phyloP scores from a whole-genome alignment of 1,140 invertebrate genomes.

The Drosophila persimilis region DNA sequence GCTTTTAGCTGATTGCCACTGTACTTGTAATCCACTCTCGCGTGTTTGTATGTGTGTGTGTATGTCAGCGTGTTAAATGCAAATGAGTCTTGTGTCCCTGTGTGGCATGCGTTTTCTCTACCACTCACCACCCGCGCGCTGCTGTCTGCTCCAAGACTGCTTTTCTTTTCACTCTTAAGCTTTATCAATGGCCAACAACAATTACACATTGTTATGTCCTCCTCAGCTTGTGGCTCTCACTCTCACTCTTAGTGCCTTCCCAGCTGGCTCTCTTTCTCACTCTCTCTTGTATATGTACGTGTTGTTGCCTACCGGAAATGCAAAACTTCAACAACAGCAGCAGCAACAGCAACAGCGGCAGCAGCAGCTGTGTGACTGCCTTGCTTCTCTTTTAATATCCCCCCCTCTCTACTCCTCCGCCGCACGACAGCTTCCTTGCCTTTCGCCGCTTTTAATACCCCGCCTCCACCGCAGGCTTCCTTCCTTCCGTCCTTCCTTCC shows the following conservation, averaged over 20 bases:
- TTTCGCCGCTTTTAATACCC: too few species aligned
- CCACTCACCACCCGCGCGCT: too few species aligned
- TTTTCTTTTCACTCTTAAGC: constrained; percentile 56
- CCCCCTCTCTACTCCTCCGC: not conserved
- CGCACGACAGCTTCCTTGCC: not conserved
- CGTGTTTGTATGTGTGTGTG: constrained; percentile 8
- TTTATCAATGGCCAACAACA: constrained; percentile 74
- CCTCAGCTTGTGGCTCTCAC: constrained; percentile 50
- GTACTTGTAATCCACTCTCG: constrained; percentile 3
- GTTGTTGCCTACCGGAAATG: constrained; percentile 77
- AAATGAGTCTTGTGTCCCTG: constrained; percentile 58
- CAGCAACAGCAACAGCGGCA: constrained; percentile 25
- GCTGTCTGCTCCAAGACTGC: not conserved
- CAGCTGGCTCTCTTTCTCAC: not conserved
- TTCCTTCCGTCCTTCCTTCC: constrained; percentile 4
- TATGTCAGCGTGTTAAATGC: constrained; percentile 67
- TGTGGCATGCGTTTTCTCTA: constrained; percentile 10
- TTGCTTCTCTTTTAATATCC: constrained; percentile 2
- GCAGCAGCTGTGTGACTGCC: constrained; percentile 23
- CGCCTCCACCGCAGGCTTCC: not conserved
- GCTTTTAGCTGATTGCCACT: constrained; percentile 23
- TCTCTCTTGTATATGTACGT: constrained; percentile 15
- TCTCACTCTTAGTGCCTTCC: not conserved
- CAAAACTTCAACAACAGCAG: constrained; percentile 69
- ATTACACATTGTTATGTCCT: constrained; percentile 78